Evolutionary conservation across 2,888 invertebrate species (phyloP), one percentile per base, ranked within the genome.

Genomic region (Hirtodrosophila alboralis): DNA sequence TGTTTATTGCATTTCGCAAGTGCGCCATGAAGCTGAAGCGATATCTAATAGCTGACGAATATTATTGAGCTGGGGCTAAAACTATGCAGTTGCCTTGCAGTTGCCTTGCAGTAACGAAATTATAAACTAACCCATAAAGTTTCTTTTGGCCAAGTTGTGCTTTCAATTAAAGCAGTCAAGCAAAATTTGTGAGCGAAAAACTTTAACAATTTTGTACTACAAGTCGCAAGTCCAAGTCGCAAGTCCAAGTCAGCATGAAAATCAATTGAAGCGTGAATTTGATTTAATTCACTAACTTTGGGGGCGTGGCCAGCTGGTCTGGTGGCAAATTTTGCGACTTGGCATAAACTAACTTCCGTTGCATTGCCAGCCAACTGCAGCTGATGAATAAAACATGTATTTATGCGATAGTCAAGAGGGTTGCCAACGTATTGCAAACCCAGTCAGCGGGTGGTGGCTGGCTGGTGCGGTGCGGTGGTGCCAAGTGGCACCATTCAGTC

Each of bases 361-460:
- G 70, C 64, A 70, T 49, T 41, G 62, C 43, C 75, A 73, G 75
- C 68, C 68, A 69, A 74, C 77, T 65, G 78, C 72, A 77, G 54
- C 69, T 75, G 77, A 75, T 77, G 77, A 77, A 77, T 77, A 77
- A 77, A 77, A 77, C 75, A 77, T 77, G 77, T 69, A 69, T 76
- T 76, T 76, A 76, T 76, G 76, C 71, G 65, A 59, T 56, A 75
- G 71, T 59, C 61, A 58, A 47, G 36, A 5, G 30, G 48, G 30
- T 31, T 26, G 23, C 26, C 45, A 28, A 10, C 10, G 10, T 16
- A 23, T n/a, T 3, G 28, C 5, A 13, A 1, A 1, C 12, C 1
- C 2, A 9, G 6, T 7, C 34, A 28, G 51, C 30, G 38, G 9
- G 13, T n/a, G 43, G 10, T n/a, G 34, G 7, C 5, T 52, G 47